phyloP scores from a whole-genome alignment of 2,113 vertebrate species.

The Crypturellus undulatus region DNA sequence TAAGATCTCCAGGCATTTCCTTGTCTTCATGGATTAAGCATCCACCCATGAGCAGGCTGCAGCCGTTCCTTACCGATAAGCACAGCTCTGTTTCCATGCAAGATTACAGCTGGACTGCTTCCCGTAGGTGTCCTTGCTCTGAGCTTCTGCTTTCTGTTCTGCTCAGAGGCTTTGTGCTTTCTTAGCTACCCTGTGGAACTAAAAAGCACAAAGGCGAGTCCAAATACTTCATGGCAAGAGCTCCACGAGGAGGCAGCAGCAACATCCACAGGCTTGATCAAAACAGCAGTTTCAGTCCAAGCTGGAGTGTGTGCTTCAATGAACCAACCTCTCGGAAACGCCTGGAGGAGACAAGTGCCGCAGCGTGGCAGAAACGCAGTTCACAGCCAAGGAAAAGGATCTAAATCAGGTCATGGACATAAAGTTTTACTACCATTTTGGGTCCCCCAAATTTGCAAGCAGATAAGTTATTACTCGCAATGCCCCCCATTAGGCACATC shows the following conservation, averaged over 20 bases:
- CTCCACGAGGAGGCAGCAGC: not conserved
- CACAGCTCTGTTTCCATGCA: not conserved
- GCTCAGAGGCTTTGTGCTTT: not conserved
- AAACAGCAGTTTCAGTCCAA: constrained; percentile 4
- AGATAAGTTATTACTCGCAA: not conserved
- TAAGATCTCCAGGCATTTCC: not conserved
- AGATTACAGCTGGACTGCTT: not conserved
- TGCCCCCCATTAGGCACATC: not conserved
- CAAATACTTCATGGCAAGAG: not conserved
- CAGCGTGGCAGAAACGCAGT: not conserved
- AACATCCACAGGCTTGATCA: not conserved
- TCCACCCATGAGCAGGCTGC: not conserved
- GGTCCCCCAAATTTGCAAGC: not conserved
- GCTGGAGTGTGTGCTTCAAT: not conserved
- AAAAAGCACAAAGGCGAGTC: not conserved
- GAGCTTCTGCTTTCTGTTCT: not conserved
- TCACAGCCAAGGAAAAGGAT: constrained; percentile 39
- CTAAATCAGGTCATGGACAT: constrained; percentile 33
- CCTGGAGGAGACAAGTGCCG: not conserved
- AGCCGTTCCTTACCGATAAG: not conserved
- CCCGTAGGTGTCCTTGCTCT: not conserved
- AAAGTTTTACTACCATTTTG: constrained; percentile 39
- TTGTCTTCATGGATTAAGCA: not conserved
- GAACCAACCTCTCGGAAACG: not conserved
- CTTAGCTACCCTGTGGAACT: not conserved